Conservation (phyloP, 2,113 vertebrate species). For the Planiliza haematocheilus region DNA sequence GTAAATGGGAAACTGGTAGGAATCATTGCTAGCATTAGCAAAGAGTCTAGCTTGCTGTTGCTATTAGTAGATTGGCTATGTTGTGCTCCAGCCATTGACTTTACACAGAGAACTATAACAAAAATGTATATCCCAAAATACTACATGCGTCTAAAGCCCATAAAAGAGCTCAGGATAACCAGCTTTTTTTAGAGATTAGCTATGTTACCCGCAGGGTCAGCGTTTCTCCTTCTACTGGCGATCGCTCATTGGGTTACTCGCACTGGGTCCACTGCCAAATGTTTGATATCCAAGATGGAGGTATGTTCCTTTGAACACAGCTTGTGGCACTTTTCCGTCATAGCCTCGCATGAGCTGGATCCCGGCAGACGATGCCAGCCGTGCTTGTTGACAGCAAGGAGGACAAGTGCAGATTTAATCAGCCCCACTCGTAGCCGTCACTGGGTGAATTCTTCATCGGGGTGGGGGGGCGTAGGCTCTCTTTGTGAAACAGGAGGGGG, state of each 20-base stretch:
- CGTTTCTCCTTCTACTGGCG: conserved; percentile 47
- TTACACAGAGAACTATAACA: no score
- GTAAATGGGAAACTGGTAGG: no score
- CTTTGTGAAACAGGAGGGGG: conserved; percentile 36
- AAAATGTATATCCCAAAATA: conserved; percentile 5
- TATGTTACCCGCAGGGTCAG: conserved; percentile 47
- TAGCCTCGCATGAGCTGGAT: conserved; percentile 63
- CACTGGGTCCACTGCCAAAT: conserved; percentile 74
- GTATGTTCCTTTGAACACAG: conserved; percentile 76
- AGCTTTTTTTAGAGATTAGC: conserved; percentile 57
- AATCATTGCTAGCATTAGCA: no score
- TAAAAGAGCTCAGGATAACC: conserved; percentile 25
- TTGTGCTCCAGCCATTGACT: no score
- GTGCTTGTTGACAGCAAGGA: conserved; percentile 72
- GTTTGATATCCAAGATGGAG: conserved; percentile 84
- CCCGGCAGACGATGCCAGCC: conserved; percentile 52
- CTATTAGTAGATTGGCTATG: no score
- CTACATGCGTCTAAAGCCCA: background rate
- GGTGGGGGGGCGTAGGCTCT: conserved; percentile 52
- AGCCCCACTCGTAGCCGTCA: conserved; percentile 53
- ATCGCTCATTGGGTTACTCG: conserved; percentile 75
- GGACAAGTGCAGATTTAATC: conserved; percentile 68
- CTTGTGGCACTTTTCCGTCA: conserved; percentile 66
- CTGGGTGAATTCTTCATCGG: no score
- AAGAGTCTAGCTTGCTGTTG: no score